These are phyloP conservation scores for Tanytarsus gracilentus DNA, from an alignment of 2,888 invertebrate species.

Conservation along the genomic window DNA sequence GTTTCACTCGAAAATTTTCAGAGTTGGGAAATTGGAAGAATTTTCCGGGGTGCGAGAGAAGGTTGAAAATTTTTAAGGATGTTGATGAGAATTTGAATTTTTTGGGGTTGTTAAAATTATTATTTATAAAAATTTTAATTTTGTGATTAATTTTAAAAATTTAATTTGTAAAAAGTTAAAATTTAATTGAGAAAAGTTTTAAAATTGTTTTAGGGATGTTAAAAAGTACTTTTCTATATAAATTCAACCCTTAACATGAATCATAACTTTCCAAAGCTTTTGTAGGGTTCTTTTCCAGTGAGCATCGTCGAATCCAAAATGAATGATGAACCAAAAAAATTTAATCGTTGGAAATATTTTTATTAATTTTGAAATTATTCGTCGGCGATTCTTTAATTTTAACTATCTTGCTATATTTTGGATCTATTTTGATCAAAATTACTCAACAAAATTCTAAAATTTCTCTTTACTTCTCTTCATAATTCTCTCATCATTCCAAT, in stretches of 20 bases:
- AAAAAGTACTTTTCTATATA: neutral
- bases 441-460: neutral
- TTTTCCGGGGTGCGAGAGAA: neutral
- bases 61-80: neutral
- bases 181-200: no score
- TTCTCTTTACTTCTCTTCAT: no score
- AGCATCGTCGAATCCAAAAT: no score
- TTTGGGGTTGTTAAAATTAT: neutral
- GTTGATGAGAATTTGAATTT: neutral
- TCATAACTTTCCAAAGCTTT: neutral
- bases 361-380: neutral
- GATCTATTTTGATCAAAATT: neutral
- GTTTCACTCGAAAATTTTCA: conserved; percentile 6
- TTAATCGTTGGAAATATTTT: no score
- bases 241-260: neutral
- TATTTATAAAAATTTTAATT: no score
- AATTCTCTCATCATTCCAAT: no score
- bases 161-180: no score
- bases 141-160: no score
- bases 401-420: neutral
- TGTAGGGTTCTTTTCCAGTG: neutral
- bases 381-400: neutral
- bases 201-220: no score
- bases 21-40: conserved; percentile 21
- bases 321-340: no score